Conservation (phyloP, 2,888 invertebrate genomes). For the Ectemnius continuus region DNA sequence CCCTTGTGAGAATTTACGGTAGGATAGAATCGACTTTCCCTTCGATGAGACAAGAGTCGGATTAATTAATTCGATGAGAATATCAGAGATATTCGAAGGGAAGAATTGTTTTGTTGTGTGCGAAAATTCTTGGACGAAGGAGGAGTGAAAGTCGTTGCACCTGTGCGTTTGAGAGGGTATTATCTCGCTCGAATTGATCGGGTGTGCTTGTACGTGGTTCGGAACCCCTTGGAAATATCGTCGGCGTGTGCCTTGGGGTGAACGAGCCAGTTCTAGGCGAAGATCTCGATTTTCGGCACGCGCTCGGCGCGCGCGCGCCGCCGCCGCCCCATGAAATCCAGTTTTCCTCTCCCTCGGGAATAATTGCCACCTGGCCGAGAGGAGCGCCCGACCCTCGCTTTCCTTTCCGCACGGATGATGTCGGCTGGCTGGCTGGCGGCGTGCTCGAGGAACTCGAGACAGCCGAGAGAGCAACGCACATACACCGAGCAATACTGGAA, state of each 20-base stretch:
- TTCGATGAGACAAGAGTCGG: no score
- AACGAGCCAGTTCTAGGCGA: neutral
- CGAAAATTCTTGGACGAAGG: no score
- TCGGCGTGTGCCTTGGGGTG: neutral
- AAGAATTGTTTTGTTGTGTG: no score
- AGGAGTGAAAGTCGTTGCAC: neutral
- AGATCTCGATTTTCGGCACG: neutral
- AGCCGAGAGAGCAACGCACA: neutral
- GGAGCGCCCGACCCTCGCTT: neutral
- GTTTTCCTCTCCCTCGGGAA: constrained; percentile 7
- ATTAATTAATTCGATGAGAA: no score
- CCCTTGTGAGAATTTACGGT: constrained; percentile 25
- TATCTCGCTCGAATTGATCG: neutral
- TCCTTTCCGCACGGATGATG: neutral
- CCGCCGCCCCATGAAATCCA: neutral
- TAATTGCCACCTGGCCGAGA: constrained; percentile 1
- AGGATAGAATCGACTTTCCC: no score
- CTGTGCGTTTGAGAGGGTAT: neutral
- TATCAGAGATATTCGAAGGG: no score
- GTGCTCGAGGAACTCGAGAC: no score
- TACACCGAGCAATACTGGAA: no score
- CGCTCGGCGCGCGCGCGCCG: neutral
- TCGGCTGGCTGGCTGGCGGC: no score
- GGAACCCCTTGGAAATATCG: neutral
- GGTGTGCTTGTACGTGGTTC: neutral